These are phyloP conservation scores for Phorcus lineatus DNA, from an alignment of 2,888 invertebrate genomes.

Conservation along the genomic window DNA sequence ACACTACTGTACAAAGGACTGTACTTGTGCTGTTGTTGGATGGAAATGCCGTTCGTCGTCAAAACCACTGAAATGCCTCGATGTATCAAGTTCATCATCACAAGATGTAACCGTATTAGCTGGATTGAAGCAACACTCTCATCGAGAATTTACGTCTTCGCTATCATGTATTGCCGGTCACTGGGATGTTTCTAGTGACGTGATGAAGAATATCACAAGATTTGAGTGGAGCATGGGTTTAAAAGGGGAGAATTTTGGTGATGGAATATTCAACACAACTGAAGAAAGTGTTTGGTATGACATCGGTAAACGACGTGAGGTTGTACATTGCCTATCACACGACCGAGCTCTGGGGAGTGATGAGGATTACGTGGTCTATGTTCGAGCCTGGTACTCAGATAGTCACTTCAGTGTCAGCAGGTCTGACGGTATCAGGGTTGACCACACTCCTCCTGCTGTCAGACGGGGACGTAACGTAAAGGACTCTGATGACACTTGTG, in stretches of 20 bases:
- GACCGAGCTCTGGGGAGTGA: constrained; percentile 22
- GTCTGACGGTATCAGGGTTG: constrained; percentile 14
- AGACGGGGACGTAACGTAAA: not conserved
- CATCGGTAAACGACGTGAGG: constrained; percentile 32
- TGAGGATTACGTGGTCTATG: constrained; percentile 16
- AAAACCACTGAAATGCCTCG: not conserved
- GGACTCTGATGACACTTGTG: not conserved
- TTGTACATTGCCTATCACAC: constrained; percentile 40
- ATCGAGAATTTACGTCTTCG: not conserved
- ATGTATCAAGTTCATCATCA: not conserved
- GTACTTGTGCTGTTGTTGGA: constrained; percentile 26
- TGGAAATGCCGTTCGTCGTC: not conserved
- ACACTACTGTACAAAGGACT: constrained; percentile 27
- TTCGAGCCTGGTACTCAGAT: constrained; percentile 17
- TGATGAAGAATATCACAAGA: constrained; percentile 29
- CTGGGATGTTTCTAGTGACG: not conserved
- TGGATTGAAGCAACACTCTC: not conserved
- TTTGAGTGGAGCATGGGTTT: constrained; percentile 50
- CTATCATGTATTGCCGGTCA: not conserved
- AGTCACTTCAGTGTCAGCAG: not conserved
- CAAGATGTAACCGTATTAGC: not conserved
- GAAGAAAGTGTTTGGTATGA: constrained; percentile 44
- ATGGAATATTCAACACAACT: constrained; percentile 40
- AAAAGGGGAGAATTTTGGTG: constrained; percentile 36
- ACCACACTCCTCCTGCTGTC: constrained; percentile 15